These are phyloP conservation scores for Pammene fasciana DNA, from an alignment of 2,888 invertebrate species.

Conservation along the genomic window DNA sequence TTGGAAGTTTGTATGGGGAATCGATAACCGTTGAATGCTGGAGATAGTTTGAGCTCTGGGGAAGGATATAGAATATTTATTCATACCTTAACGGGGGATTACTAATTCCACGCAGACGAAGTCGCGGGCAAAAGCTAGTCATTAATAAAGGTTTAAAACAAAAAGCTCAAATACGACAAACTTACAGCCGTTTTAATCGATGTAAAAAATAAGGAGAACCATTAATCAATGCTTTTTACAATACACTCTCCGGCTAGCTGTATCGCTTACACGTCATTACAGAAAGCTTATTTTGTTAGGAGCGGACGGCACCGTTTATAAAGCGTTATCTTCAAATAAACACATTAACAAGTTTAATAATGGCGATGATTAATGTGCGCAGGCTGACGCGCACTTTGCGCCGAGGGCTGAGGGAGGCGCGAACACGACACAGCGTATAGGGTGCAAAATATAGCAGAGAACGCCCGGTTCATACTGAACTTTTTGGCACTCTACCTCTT, in stretches of 20 bases:
- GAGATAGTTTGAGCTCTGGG: no score
- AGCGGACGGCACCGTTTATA: conserved; percentile 82
- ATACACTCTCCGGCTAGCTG: conserved; percentile 56
- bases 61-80: no score
- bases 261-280: conserved; percentile 78
- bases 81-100: no score
- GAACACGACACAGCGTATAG: conserved; percentile 49
- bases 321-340: conserved; percentile 81
- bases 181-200: conserved; percentile 31
- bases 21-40: no score
- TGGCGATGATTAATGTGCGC: conserved; percentile 81
- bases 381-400: conserved; percentile 81
- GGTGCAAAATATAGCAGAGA: conserved; percentile 62
- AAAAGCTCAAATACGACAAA: conserved; percentile 30
- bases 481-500: conserved; percentile 6
- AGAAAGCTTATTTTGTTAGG: conserved; percentile 79
- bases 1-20: no score
- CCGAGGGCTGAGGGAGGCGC: conserved; percentile 55
- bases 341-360: conserved; percentile 83
- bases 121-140: no score
- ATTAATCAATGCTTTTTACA: conserved; percentile 75
- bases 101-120: no score
- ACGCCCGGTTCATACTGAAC: neutral
- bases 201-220: conserved; percentile 45
- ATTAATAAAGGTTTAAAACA: conserved; percentile 27